Conservation (phyloP, 2,888 invertebrate species). For the Drosophila paranaensis region DNA sequence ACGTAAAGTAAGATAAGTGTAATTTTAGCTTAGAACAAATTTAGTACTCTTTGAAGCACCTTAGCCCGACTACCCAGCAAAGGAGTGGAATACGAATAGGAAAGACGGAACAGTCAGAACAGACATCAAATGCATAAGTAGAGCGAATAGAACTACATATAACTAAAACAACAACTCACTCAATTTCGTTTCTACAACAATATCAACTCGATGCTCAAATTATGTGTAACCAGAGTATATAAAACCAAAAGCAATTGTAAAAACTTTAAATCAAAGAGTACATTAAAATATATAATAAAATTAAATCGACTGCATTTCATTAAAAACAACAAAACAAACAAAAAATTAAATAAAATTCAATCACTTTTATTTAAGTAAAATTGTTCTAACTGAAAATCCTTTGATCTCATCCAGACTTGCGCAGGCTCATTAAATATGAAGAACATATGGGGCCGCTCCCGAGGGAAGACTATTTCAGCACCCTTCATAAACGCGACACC, state of each 20-base stretch:
- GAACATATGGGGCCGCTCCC: slow-evolving; percentile 75
- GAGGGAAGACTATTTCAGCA: slow-evolving; percentile 77
- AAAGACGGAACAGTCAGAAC: slow-evolving; percentile 22
- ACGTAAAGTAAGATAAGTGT: slow-evolving; percentile 71
- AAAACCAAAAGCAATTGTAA: slow-evolving; percentile 77
- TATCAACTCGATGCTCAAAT: slow-evolving; percentile 49
- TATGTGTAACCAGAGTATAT: slow-evolving; percentile 45
- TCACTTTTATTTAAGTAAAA: background rate
- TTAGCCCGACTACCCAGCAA: slow-evolving; percentile 45
- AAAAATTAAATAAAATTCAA: background rate
- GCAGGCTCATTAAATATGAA: slow-evolving; percentile 84
- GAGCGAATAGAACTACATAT: slow-evolving; percentile 23
- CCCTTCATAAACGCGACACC: slow-evolving; percentile 83
- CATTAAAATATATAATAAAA: slow-evolving; percentile 69
- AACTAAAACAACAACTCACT: slow-evolving; percentile 17
- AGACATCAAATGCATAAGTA: slow-evolving; percentile 43
- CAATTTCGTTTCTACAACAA: slow-evolving; percentile 20
- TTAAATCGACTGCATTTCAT: slow-evolving; percentile 48
- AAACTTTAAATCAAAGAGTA: slow-evolving; percentile 55
- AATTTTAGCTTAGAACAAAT: slow-evolving; percentile 71
- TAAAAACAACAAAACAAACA: slow-evolving; percentile 9
- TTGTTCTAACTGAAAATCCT: slow-evolving; percentile 25
- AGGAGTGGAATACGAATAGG: slow-evolving; percentile 18
- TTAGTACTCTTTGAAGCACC: slow-evolving; percentile 47
- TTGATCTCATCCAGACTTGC: slow-evolving; percentile 73